These are phyloP conservation scores for Colletes gigas DNA, from an alignment of 1,140 invertebrate species.

Conservation along the genomic window DNA sequence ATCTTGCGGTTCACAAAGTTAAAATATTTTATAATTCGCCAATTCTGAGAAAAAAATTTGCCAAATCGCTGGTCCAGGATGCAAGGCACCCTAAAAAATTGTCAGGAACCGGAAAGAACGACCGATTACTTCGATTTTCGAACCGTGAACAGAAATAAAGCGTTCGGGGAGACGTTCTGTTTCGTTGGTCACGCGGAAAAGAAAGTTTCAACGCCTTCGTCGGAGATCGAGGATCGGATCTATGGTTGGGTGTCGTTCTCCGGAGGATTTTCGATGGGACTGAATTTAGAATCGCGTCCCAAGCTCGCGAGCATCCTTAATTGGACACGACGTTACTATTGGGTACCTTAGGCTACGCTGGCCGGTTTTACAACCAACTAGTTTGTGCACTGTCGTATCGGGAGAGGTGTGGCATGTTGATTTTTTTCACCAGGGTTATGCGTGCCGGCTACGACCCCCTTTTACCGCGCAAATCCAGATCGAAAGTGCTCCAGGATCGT, in stretches of 20 bases:
- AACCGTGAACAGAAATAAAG: too few species aligned
- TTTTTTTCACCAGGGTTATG: conserved; percentile 49
- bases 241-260: not conserved
- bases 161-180: not conserved
- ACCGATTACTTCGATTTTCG: too few species aligned
- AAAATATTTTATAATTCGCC: too few species aligned
- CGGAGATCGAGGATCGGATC: too few species aligned
- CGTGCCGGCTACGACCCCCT: conserved; percentile 45
- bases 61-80: too few species aligned
- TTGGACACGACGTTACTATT: conserved; percentile 58
- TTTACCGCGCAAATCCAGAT: conserved; percentile 51
- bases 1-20: too few species aligned
- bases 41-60: too few species aligned
- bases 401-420: conserved; percentile 50
- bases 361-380: conserved; percentile 31
- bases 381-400: conserved; percentile 24
- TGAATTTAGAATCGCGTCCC: conserved; percentile 3
- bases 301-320: conserved; percentile 59
- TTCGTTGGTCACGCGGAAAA: not conserved
- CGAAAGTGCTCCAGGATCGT: conserved; percentile 51
- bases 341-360: conserved; percentile 26
- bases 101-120: too few species aligned
- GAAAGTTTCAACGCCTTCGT: too few species aligned
- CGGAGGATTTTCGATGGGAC: not conserved
- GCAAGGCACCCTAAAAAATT: too few species aligned